phyloP scores from a whole-genome alignment of 2,888 invertebrate genomes.

The Gortyna flavago region DNA sequence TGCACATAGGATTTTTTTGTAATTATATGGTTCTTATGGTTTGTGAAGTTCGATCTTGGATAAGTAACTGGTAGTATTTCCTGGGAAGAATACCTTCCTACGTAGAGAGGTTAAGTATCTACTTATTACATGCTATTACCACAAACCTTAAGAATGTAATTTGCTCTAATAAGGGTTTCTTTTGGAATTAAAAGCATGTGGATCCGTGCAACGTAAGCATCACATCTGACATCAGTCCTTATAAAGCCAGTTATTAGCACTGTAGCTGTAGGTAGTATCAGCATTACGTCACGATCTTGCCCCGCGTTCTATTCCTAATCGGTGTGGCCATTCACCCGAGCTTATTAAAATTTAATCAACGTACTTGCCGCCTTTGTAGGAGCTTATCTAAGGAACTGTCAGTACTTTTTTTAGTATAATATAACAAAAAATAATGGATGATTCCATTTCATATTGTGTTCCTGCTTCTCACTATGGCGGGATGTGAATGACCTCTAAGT shows the following conservation, averaged over 20 bases:
- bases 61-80: constrained; percentile 16
- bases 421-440: constrained; percentile 60
- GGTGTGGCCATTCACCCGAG: constrained; percentile 80
- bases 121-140: constrained; percentile 26
- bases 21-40: not conserved
- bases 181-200: constrained; percentile 38
- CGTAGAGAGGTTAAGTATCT: not conserved
- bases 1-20: not conserved
- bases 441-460: constrained; percentile 64
- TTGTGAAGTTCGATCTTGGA: not conserved
- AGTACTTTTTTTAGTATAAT: constrained; percentile 54
- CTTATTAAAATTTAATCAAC: constrained; percentile 72
- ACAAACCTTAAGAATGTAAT: constrained; percentile 33
- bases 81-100: not conserved
- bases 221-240: constrained; percentile 45
- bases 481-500: constrained; percentile 79
- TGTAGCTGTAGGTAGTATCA: constrained; percentile 34
- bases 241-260: constrained; percentile 60
- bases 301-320: constrained; percentile 74
- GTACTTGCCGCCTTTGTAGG: constrained; percentile 59
- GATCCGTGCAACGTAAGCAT: constrained; percentile 27
- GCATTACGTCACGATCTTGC: constrained; percentile 72
- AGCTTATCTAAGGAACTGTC: constrained; percentile 60
- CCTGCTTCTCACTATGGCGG: constrained; percentile 69
- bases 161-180: constrained; percentile 24